Conservation (phyloP, 1,140 invertebrate genomes). For the Maniola jurtina region DNA sequence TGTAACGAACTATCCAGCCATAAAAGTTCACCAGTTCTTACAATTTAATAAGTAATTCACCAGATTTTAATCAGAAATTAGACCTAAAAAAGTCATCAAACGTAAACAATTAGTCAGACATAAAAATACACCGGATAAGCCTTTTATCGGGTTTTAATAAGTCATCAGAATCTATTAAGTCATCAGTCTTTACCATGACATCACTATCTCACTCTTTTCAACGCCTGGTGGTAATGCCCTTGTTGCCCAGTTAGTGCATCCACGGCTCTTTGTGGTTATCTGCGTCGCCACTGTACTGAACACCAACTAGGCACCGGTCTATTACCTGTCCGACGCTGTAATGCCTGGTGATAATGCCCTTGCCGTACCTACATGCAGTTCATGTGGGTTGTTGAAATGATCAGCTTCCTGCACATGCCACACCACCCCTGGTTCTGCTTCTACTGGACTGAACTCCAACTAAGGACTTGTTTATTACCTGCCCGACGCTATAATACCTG, state of each 20-base stretch:
- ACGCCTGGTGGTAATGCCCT: slow-evolving; percentile 88
- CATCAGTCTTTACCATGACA: no score
- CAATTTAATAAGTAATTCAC: no score
- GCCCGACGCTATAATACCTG: slow-evolving; percentile 88
- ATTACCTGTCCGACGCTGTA: slow-evolving; percentile 89
- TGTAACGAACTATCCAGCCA: no score
- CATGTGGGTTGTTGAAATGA: slow-evolving; percentile 84
- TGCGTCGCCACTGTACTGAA: slow-evolving; percentile 92
- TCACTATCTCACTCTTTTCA: slow-evolving; percentile 81
- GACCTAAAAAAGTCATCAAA: no score
- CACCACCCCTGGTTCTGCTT: slow-evolving; percentile 91
- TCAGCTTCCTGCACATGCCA: slow-evolving; percentile 94
- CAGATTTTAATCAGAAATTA: no score
- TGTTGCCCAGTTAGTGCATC: slow-evolving; percentile 93
- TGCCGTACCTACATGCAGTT: slow-evolving; percentile 92
- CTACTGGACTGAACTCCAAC: slow-evolving; percentile 89
- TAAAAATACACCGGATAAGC: no score
- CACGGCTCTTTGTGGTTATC: slow-evolving; percentile 85
- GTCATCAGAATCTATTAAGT: background rate
- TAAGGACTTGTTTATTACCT: slow-evolving; percentile 72
- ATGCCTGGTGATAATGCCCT: slow-evolving; percentile 89
- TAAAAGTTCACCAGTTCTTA: no score
- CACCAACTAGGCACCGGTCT: slow-evolving; percentile 1
- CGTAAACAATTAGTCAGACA: no score
- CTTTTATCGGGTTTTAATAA: no score